Percentiles rank a stretch among this genome's conserved stretches.
These are phyloP conservation scores for Agrotis puta DNA, from an alignment of 2,888 invertebrate species.

Conservation along the genomic window DNA sequence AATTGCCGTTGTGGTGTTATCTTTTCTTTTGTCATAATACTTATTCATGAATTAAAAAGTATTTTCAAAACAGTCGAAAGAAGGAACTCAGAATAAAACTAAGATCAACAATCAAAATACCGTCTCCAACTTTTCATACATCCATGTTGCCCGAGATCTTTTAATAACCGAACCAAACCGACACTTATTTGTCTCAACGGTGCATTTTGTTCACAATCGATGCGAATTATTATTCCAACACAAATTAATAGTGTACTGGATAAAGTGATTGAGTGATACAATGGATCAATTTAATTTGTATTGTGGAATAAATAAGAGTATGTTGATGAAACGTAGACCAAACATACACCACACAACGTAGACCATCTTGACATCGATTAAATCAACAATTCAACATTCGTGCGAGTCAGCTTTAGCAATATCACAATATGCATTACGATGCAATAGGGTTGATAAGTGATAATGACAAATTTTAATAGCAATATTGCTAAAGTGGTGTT, in stretches of 20 bases:
- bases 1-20: not conserved
- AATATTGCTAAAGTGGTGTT: too few species aligned
- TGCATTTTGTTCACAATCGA: conserved; percentile 72
- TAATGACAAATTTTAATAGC: too few species aligned
- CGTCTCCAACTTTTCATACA: conserved; percentile 37
- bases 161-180: conserved; percentile 70
- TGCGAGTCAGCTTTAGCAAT: too few species aligned
- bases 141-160: conserved; percentile 55
- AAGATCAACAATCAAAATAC: conserved; percentile 7
- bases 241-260: conserved; percentile 70
- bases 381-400: too few species aligned
- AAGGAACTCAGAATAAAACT: not conserved
- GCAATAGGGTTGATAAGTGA: too few species aligned
- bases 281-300: conserved; percentile 48
- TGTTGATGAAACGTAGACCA: not conserved
- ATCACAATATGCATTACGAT: too few species aligned
- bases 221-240: conserved; percentile 73
- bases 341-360: not conserved
- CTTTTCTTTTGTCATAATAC: not conserved
- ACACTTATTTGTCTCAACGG: conserved; percentile 64
- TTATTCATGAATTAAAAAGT: not conserved
- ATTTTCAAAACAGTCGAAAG: not conserved
- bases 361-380: too few species aligned
- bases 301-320: not conserved
- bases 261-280: conserved; percentile 61